Percentiles rank a stretch among this genome's conserved stretches.
Evolutionary conservation across 2,888 invertebrate genomes (phyloP).

Genomic region (Erpobdella octoculata): DNA sequence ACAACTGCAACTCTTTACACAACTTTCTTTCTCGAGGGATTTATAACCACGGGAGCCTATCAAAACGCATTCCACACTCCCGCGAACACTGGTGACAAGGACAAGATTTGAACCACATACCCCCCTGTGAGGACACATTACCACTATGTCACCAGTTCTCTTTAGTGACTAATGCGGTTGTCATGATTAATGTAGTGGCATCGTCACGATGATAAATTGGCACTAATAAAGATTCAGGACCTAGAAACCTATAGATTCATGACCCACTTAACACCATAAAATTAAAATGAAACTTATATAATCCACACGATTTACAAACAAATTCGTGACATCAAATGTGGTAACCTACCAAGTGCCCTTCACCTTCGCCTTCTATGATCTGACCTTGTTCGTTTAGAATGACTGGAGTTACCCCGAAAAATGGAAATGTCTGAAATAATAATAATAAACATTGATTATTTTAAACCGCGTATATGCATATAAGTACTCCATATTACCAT

Average conservation of each 20-base stretch:
- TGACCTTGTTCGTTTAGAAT: conserved; percentile 79
- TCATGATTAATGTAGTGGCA: no score
- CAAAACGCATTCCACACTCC: no score
- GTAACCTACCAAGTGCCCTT: conserved; percentile 72
- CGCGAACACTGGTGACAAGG: no score
- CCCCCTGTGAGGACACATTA: no score
- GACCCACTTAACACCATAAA: no score
- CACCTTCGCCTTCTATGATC: conserved; percentile 69
- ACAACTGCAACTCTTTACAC: no score
- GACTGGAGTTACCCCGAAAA: conserved; percentile 87
- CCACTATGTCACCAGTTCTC: no score
- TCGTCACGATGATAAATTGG: not conserved
- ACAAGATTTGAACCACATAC: no score
- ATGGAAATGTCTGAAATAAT: conserved; percentile 73
- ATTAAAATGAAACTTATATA: not conserved
- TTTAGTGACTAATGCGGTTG: no score
- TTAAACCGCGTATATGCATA: not conserved
- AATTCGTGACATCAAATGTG: not conserved
- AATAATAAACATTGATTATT: not conserved
- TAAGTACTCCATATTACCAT: not conserved
- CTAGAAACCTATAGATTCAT: not conserved
- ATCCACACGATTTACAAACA: not conserved
- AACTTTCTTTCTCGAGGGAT: no score
- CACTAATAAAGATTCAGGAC: not conserved
- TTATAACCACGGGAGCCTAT: no score